Percentiles rank a stretch among this genome's conserved stretches.
These are phyloP conservation scores for Crossoptilon crossoptilon DNA, from an alignment of 2,797 vertebrate genomes.

Conservation along the genomic window DNA sequence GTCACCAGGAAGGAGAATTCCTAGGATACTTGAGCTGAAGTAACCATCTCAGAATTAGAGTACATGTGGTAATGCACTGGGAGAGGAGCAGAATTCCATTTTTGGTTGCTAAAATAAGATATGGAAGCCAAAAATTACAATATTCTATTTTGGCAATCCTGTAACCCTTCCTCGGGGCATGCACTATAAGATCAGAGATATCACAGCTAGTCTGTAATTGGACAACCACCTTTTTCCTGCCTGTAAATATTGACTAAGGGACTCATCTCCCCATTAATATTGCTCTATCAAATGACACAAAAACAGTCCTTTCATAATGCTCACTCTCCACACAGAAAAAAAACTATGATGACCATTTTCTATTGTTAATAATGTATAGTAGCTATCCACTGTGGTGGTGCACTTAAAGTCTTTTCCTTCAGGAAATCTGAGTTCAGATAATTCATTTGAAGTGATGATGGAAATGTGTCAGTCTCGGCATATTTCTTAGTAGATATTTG, in stretches of 20 bases:
- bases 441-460: neutral
- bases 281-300: conserved; percentile 42
- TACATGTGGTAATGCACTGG: neutral
- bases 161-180: conserved; percentile 29
- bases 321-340: neutral
- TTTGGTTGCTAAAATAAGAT: conserved; percentile 23
- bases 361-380: conserved; percentile 23
- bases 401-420: neutral
- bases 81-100: neutral
- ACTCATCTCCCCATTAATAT: conserved; percentile 62
- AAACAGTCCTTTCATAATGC: conserved; percentile 36
- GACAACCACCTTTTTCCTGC: conserved; percentile 65
- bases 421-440: neutral
- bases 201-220: conserved; percentile 71
- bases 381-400: neutral
- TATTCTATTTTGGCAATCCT: conserved; percentile 13
- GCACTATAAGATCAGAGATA: conserved; percentile 23
- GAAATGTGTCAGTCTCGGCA: neutral
- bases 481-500: neutral
- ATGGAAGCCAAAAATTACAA: neutral
- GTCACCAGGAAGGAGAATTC: neutral
- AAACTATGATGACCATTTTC: neutral
- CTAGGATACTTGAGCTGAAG: neutral
- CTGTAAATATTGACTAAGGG: conserved; percentile 36
- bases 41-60: neutral